Percentiles rank a stretch among this genome's conserved stretches.
These are phyloP conservation scores for Anser brachyrhynchus DNA, from an alignment of 2,113 vertebrate genomes.

Conservation along the genomic window DNA sequence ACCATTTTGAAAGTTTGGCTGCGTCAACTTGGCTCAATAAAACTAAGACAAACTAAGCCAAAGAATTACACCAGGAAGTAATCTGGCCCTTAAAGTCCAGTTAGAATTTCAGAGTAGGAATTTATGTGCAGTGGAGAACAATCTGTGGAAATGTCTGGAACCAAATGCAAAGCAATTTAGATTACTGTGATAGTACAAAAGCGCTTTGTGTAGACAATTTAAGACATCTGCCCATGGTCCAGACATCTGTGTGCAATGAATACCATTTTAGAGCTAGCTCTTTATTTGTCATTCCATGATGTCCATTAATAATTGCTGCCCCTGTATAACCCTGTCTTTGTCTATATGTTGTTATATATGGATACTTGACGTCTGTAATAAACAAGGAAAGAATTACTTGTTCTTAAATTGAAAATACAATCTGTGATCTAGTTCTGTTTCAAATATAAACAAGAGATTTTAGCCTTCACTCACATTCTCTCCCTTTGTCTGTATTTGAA, in stretches of 20 bases:
- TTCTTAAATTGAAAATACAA: conserved; percentile 53
- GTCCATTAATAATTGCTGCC: conserved; percentile 59
- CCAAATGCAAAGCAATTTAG: conserved; percentile 58
- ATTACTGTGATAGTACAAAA: conserved; percentile 59
- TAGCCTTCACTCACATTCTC: not conserved
- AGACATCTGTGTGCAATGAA: conserved; percentile 66
- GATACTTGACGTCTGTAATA: conserved; percentile 53
- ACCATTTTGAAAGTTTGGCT: not conserved
- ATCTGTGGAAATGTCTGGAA: conserved; percentile 53
- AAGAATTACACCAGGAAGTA: not conserved
- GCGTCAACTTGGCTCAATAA: not conserved
- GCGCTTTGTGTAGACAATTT: conserved; percentile 49
- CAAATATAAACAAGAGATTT: conserved; percentile 28
- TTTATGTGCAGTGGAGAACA: not conserved
- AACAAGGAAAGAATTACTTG: conserved; percentile 39
- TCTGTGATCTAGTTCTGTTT: conserved; percentile 49
- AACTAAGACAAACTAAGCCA: not conserved
- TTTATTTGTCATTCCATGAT: conserved; percentile 49
- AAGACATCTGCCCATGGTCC: conserved; percentile 61
- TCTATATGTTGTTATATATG: conserved; percentile 31
- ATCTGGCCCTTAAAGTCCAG: not conserved
- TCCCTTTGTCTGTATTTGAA: conserved; percentile 1
- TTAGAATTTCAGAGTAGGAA: conserved; percentile 25
- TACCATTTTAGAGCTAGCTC: conserved; percentile 36
- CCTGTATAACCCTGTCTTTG: conserved; percentile 3